phyloP scores from a whole-genome alignment of 2,888 invertebrate genomes.

The Chymomyza caudatula region DNA sequence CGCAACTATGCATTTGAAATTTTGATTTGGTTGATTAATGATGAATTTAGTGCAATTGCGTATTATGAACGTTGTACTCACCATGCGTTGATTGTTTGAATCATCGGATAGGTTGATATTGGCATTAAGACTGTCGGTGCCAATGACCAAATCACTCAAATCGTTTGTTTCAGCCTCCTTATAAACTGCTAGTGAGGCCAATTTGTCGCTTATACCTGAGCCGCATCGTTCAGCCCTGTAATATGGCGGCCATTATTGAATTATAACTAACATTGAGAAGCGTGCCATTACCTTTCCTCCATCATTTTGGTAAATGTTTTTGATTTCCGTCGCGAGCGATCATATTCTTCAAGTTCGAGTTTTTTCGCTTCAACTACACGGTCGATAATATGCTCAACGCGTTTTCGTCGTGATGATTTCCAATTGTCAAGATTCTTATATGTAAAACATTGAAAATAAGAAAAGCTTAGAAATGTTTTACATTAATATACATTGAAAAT shows the following conservation, averaged over 20 bases:
- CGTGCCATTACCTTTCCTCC: conserved; percentile 85
- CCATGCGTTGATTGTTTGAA: conserved; percentile 83
- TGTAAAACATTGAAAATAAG: too few species aligned
- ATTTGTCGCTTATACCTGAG: conserved; percentile 80
- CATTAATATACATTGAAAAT: too few species aligned
- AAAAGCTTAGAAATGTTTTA: too few species aligned
- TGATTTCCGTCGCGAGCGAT: conserved; percentile 86
- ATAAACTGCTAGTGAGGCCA: conserved; percentile 84
- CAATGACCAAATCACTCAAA: conserved; percentile 90
- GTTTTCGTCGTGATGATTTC: conserved; percentile 95
- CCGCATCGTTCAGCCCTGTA: conserved; percentile 77
- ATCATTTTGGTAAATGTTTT: conserved; percentile 97
- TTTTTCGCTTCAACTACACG: conserved; percentile 93
- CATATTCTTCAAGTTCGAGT: conserved; percentile 87
- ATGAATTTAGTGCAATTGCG: not conserved
- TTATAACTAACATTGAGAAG: not conserved
- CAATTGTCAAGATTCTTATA: conserved; percentile 92
- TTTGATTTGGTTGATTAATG: not conserved
- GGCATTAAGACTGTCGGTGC: conserved; percentile 81
- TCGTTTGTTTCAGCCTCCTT: conserved; percentile 90
- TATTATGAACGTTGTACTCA: conserved; percentile 75
- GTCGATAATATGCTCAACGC: conserved; percentile 93
- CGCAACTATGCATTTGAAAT: not conserved
- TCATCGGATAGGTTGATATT: conserved; percentile 84
- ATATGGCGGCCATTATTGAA: not conserved